phyloP scores from a whole-genome alignment of 2,797 vertebrate genomes.

The Amphiprion clarkii region DNA sequence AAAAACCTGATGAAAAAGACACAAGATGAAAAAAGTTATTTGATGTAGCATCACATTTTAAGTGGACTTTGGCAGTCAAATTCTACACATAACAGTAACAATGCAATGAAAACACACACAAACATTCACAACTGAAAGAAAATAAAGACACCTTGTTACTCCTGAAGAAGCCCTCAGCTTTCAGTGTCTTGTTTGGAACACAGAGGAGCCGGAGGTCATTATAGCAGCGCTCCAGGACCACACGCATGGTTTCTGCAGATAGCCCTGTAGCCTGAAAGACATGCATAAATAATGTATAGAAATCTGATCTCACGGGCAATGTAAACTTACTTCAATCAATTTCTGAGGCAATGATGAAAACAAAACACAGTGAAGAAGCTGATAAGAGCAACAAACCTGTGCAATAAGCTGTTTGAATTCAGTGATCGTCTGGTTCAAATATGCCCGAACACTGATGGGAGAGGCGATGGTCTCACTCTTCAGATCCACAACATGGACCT shows the following conservation, averaged over 20 bases:
- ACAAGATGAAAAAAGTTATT: not conserved
- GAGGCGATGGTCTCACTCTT: slow-evolving; percentile 92
- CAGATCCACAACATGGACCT: slow-evolving; percentile 95
- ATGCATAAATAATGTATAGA: slow-evolving; percentile 6
- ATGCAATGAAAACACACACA: not conserved
- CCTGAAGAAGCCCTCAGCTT: slow-evolving; percentile 98
- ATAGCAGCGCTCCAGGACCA: slow-evolving; percentile 98
- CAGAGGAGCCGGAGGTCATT: slow-evolving; percentile 96
- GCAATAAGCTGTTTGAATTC: slow-evolving; percentile 98
- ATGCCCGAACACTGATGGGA: slow-evolving; percentile 94
- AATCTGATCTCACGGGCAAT: not conserved
- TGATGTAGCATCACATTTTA: not conserved
- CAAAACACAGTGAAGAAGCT: not conserved
- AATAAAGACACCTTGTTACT: slow-evolving; percentile 93
- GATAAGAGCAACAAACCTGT: slow-evolving; percentile 86
- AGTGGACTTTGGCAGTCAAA: not conserved
- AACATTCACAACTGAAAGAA: not conserved
- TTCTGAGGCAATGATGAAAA: not conserved
- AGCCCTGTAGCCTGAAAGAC: slow-evolving; percentile 88
- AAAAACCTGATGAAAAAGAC: slow-evolving; percentile 88
- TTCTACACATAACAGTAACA: not conserved
- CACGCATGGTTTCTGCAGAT: slow-evolving; percentile 92
- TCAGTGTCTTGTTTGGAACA: slow-evolving; percentile 95
- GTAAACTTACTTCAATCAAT: not conserved
- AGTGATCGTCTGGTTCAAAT: slow-evolving; percentile 95